phyloP scores from a whole-genome alignment of 2,888 invertebrate species.

The Papilio demoleus region DNA sequence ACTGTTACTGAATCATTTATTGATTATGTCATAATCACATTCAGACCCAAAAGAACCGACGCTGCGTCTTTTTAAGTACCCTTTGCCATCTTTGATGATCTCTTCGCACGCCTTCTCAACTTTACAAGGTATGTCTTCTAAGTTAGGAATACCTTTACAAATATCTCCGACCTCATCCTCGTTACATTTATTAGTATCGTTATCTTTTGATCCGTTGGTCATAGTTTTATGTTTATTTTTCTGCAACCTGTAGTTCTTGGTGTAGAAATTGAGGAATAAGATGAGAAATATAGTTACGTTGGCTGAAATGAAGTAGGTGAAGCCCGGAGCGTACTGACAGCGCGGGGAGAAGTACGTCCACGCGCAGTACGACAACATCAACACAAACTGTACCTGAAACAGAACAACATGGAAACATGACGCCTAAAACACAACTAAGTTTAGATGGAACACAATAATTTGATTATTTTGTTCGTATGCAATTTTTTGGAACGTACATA shows the following conservation, averaged over 20 bases:
- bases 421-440: not conserved
- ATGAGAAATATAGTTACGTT: slow-evolving; percentile 86
- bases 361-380: slow-evolving; percentile 86
- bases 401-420: slow-evolving; percentile 7
- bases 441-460: not conserved
- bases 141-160: slow-evolving; percentile 52
- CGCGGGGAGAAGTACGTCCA: slow-evolving; percentile 82
- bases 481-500: too few species aligned
- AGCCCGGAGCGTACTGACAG: slow-evolving; percentile 84
- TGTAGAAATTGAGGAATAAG: slow-evolving; percentile 87
- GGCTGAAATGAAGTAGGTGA: slow-evolving; percentile 80
- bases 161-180: slow-evolving; percentile 54
- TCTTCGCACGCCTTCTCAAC: slow-evolving; percentile 68
- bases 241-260: slow-evolving; percentile 79
- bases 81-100: slow-evolving; percentile 66
- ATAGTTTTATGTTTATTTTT: slow-evolving; percentile 57
- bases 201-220: slow-evolving; percentile 57
- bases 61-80: slow-evolving; percentile 68
- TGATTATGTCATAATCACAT: slow-evolving; percentile 69
- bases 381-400: slow-evolving; percentile 85
- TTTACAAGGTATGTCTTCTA: slow-evolving; percentile 65
- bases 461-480: too few species aligned
- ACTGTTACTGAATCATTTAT: slow-evolving; percentile 67
- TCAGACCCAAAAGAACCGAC: slow-evolving; percentile 64
- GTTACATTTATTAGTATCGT: slow-evolving; percentile 50